Evolutionary conservation across 1,140 invertebrate genomes (phyloP).

Genomic region (Leptinotarsa texana): DNA sequence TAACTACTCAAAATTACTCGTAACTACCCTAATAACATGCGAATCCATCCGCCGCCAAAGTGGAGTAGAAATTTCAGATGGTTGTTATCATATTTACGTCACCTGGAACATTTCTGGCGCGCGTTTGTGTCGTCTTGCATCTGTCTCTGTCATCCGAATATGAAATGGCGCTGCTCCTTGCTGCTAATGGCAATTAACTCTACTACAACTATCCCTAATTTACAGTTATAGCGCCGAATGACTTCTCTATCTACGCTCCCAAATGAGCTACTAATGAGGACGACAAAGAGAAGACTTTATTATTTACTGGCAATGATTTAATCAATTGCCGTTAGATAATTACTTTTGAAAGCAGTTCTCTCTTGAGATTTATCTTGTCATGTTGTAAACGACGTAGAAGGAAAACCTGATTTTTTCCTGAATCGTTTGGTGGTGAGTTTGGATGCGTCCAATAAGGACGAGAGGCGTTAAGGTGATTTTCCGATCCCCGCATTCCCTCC

Average conservation of each 20-base stretch:
- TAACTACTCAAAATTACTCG: neutral
- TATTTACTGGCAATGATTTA: neutral
- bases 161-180: conserved; percentile 6
- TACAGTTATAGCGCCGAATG: conserved; percentile 15
- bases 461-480: no score
- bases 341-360: neutral
- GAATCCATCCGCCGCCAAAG: neutral
- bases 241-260: conserved; percentile 5
- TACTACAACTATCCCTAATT: conserved; percentile 10
- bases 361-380: neutral
- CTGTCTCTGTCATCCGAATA: conserved; percentile 19
- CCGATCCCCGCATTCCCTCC: no score
- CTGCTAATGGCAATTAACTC: conserved; percentile 19
- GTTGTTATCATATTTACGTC: conserved; percentile 7
- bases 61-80: neutral
- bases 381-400: no score
- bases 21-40: neutral
- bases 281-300: conserved; percentile 15
- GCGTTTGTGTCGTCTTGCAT: conserved; percentile 9
- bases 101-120: conserved; percentile 11
- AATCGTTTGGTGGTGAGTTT: no score
- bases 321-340: neutral
- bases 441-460: no score
- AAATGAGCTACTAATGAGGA: conserved; percentile 1
- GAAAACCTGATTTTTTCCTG: no score